Percentiles rank a stretch among this genome's conserved stretches.
Conservation (phyloP, 2,797 vertebrate genomes). For the Chrosomus eos region DNA sequence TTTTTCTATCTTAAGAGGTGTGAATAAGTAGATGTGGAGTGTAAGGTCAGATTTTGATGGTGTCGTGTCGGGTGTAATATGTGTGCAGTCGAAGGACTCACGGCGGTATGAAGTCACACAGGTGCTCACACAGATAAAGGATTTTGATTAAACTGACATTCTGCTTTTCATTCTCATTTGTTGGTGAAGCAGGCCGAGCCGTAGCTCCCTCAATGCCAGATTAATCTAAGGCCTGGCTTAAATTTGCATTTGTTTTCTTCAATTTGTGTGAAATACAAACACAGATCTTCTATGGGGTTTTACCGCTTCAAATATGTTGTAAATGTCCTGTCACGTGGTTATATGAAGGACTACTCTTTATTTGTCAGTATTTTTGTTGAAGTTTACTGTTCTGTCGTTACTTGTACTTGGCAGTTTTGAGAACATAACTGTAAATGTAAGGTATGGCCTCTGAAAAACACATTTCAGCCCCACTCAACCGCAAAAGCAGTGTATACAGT, state of each 20-base stretch:
- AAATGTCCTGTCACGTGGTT: neutral
- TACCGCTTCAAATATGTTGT: neutral
- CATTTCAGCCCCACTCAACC: neutral
- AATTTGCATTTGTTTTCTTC: neutral
- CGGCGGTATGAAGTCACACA: neutral
- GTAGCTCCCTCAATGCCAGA: neutral
- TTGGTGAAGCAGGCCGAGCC: neutral
- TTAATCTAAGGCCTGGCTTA: neutral
- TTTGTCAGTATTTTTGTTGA: neutral
- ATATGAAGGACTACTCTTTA: neutral
- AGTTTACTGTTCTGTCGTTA: neutral
- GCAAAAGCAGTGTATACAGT: neutral
- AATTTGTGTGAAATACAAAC: neutral
- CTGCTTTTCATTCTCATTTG: slow-evolving; percentile 2
- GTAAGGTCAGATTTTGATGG: slow-evolving; percentile 39
- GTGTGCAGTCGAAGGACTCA: slow-evolving; percentile 30
- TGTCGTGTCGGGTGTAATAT: neutral
- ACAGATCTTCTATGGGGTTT: neutral
- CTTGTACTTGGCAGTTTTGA: neutral
- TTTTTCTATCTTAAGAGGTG: slow-evolving; percentile 23
- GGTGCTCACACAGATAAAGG: slow-evolving; percentile 19
- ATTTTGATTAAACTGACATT: slow-evolving; percentile 39
- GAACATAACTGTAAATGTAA: neutral
- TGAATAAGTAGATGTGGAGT: slow-evolving; percentile 31
- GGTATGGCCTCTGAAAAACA: neutral